Evolutionary conservation across 1,140 invertebrate genomes (phyloP).

Genomic region (Cotesia vestalis): DNA sequence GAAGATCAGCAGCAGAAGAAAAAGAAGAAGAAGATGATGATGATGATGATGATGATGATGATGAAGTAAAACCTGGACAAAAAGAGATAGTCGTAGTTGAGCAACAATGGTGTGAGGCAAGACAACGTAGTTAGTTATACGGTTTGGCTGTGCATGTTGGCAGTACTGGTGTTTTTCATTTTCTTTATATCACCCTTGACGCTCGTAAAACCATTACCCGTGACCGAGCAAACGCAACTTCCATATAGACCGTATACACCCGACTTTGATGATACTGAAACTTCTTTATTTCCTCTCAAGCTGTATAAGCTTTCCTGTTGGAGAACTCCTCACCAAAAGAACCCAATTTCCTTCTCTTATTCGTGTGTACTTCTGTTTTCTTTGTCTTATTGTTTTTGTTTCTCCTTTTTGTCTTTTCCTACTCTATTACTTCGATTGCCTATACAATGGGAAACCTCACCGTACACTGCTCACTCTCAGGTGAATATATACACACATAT

Average conservation of each 20-base stretch:
- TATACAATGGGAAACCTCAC: background rate
- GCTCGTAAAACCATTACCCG: constrained; percentile 84
- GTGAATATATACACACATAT: background rate
- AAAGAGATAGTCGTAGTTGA: constrained; percentile 27
- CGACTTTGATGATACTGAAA: constrained; percentile 56
- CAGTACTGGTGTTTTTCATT: constrained; percentile 78
- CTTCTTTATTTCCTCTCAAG: constrained; percentile 52
- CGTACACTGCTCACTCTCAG: constrained; percentile 7
- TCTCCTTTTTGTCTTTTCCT: background rate
- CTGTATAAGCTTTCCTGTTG: constrained; percentile 30
- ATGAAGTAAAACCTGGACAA: constrained; percentile 40
- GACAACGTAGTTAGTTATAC: constrained; percentile 62
- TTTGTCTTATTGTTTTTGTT: constrained; percentile 14
- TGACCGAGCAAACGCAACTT: constrained; percentile 73
- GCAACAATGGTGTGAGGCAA: constrained; percentile 1
- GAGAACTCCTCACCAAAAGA: constrained; percentile 29
- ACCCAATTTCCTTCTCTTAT: constrained; percentile 50
- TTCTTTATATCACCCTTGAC: constrained; percentile 84
- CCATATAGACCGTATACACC: constrained; percentile 53
- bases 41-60: no score
- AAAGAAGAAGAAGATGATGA: constrained; percentile 44
- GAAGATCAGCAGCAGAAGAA: no score
- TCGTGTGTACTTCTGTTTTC: constrained; percentile 11
- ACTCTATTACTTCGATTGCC: constrained; percentile 30
- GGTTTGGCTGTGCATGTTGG: constrained; percentile 56